Conservation (phyloP, 1,140 invertebrate species). For the Pinna nobilis region DNA sequence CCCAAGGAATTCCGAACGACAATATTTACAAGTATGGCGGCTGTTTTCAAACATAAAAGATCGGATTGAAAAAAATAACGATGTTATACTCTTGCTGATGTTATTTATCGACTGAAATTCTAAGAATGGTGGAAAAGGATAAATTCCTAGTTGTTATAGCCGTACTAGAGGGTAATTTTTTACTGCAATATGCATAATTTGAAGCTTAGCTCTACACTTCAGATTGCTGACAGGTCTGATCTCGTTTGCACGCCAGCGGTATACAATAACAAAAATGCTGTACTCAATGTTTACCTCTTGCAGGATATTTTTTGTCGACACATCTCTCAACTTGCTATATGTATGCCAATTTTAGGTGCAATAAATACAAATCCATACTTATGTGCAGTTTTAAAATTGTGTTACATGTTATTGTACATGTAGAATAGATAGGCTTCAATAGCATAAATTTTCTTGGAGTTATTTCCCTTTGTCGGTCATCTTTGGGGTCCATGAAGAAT, state of each 20-base stretch:
- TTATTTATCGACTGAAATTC: background rate
- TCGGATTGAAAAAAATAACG: background rate
- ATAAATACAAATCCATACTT: no score
- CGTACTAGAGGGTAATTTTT: constrained; percentile 65
- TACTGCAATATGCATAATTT: background rate
- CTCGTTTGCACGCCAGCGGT: constrained; percentile 24
- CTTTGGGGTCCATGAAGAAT: no score
- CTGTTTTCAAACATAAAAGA: constrained; percentile 65
- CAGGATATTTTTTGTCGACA: no score
- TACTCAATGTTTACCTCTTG: background rate
- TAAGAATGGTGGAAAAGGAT: constrained; percentile 65
- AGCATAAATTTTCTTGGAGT: no score
- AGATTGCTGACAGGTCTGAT: constrained; percentile 37
- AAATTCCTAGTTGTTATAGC: constrained; percentile 70
- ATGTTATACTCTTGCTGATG: background rate
- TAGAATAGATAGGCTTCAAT: no score
- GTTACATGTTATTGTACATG: no score
- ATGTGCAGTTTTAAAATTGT: no score
- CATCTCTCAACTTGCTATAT: no score
- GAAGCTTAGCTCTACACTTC: background rate
- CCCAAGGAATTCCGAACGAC: constrained; percentile 33
- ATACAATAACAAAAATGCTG: background rate
- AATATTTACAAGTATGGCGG: constrained; percentile 62
- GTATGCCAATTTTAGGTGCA: no score
- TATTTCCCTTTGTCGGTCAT: no score